These are phyloP conservation scores for Muscina levida DNA, from an alignment of 2,888 invertebrate genomes.

Conservation along the genomic window DNA sequence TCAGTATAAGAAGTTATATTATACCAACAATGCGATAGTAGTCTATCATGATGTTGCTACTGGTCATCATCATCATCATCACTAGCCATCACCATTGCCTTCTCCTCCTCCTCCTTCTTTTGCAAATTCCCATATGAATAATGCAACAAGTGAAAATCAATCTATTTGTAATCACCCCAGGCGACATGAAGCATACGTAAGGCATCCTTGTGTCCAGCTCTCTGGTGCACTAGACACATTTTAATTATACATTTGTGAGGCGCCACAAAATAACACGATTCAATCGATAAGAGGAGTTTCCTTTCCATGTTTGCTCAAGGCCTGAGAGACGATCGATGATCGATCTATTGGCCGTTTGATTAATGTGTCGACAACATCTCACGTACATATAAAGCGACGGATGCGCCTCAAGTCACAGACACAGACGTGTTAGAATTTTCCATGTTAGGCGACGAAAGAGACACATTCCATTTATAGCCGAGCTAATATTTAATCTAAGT, in stretches of 20 bases:
- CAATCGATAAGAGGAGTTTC: conserved; percentile 20
- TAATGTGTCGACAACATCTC: conserved; percentile 16
- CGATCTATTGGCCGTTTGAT: conserved; percentile 22
- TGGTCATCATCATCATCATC: neutral
- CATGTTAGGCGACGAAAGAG: conserved; percentile 37
- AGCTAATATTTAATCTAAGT: conserved; percentile 45
- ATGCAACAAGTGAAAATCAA: conserved; percentile 51
- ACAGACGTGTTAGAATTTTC: conserved; percentile 59
- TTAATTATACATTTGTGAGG: conserved; percentile 62
- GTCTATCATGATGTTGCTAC: conserved; percentile 39
- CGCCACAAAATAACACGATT: conserved; percentile 61
- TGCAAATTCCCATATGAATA: conserved; percentile 60
- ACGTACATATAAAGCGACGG: too few relatives aligned
- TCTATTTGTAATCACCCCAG: neutral
- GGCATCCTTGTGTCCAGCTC: conserved; percentile 57
- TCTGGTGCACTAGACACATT: conserved; percentile 56
- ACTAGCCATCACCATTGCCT: conserved; percentile 43
- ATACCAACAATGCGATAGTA: neutral
- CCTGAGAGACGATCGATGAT: too few relatives aligned
- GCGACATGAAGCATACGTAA: conserved; percentile 21
- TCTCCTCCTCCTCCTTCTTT: too few relatives aligned
- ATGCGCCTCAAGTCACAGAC: neutral
- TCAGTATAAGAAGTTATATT: neutral
- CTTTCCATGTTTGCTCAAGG: conserved; percentile 39
- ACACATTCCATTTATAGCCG: conserved; percentile 58